Evolutionary conservation across 2,797 vertebrate species (phyloP).

Genomic region (Sebastes steindachneri): DNA sequence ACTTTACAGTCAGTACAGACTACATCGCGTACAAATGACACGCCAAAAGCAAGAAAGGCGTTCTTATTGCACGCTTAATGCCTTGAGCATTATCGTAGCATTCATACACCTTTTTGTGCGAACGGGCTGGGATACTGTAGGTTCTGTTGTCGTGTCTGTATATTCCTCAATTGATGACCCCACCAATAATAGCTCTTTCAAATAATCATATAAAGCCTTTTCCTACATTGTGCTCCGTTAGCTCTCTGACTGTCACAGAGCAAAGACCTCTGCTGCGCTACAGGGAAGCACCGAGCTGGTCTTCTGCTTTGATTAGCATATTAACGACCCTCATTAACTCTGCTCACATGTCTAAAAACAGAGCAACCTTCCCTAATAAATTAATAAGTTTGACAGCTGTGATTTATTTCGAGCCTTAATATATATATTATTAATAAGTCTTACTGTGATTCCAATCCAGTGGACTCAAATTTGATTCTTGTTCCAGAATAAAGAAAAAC

Average conservation of each 20-base stretch:
- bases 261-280: constrained; percentile 7
- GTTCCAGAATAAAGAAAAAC: constrained; percentile 1
- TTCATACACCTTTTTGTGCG: too few species aligned
- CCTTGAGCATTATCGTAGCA: too few species aligned
- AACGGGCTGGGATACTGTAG: background rate
- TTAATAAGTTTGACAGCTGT: constrained; percentile 1
- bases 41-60: too few species aligned
- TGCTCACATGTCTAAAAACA: constrained; percentile 5
- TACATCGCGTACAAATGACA: too few species aligned
- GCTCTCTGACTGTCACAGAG: background rate
- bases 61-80: too few species aligned
- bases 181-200: background rate
- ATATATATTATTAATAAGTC: background rate
- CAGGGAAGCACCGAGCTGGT: background rate
- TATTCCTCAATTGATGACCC: background rate
- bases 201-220: background rate
- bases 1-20: too few species aligned
- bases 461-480: background rate
- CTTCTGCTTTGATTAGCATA: constrained; percentile 18
- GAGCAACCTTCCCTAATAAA: background rate
- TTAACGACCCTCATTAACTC: background rate
- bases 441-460: background rate
- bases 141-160: background rate
- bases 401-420: background rate
- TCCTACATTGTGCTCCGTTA: background rate